Evolutionary conservation across 1,140 invertebrate genomes (phyloP), one percentile per base, ranked within the genome.

Genomic region (Zaprionus africanus): DNA sequence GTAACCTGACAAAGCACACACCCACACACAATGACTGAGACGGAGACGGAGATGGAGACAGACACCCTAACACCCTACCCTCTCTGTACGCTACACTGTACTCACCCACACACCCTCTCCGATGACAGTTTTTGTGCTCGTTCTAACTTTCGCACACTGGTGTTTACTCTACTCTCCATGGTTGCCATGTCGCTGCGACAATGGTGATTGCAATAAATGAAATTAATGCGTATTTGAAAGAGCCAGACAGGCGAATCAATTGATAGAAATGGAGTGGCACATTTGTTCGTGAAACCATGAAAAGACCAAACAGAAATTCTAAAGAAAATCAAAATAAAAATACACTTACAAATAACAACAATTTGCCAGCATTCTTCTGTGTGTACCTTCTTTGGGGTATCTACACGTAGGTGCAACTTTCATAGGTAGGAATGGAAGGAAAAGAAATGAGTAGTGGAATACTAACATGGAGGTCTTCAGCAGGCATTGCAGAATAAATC

Each of bases 131-230:
- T 65, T 36, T 54, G 26, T 67, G 34, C 43, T 36, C 63, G 49
- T 70, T 81, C 78, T 73, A 90, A 88, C 43, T 78, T 88, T 81
- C 58, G 73, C 76, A 67, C 69, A 22, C 22, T 22, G 79, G 68
- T 79, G 80, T 82, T 87, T 81, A 81, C 80, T 78, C 79, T 87
- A 65, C 78, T 87, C 78, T 69, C 84, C 75, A 88, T 84, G 84
- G 69, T 87, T 85, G 80, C 85, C 75, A 77, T 76, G 72, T 75
- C 53, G 51, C 66, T 62, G 58, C 53, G 75, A 90, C 84, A 78
- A 88, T 81, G 84, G 84, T 88, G 84, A 88, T 88, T 88, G 85
- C 85, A 85, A 90, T 88, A 88, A 88, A 88, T 88, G 85, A 90
- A 88, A 90, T 88, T 90, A 88, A 88, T 88, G 85, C 81, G 85